Conservation (phyloP, 1,140 invertebrate species). For the Rhopalosiphum maidis region DNA sequence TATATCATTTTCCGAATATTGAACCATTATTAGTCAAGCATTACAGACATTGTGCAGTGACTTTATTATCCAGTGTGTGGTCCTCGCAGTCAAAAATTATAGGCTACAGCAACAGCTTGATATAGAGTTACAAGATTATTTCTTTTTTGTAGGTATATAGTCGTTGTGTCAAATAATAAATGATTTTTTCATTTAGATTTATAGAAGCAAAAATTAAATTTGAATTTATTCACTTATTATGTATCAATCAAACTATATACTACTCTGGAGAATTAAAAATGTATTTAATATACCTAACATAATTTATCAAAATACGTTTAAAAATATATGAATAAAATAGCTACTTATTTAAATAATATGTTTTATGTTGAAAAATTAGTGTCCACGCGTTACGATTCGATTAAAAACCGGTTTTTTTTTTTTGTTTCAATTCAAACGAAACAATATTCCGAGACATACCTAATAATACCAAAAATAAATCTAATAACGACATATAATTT, state of each 20-base stretch:
- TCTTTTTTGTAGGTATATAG: background rate
- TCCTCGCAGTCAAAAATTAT: background rate
- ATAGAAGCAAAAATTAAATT: background rate
- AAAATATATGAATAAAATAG: conserved; percentile 1
- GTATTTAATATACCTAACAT: background rate
- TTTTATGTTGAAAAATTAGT: background rate
- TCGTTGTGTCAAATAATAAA: background rate
- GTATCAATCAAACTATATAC: background rate
- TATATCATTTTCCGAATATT: background rate
- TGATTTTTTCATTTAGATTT: background rate
- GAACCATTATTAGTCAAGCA: background rate
- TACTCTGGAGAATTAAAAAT: background rate
- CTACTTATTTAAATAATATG: background rate
- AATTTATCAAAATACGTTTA: background rate
- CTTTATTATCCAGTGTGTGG: background rate
- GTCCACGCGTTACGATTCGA: background rate
- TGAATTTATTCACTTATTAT: background rate
- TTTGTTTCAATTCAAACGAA: background rate
- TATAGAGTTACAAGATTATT: background rate
- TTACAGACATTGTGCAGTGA: background rate
- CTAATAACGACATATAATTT: background rate
- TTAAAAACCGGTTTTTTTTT: background rate
- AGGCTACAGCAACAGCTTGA: background rate
- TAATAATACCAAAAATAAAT: conserved; percentile 6
- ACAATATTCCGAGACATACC: background rate